phyloP scores from a whole-genome alignment of 2,113 vertebrate species.

The Caranx ignobilis region DNA sequence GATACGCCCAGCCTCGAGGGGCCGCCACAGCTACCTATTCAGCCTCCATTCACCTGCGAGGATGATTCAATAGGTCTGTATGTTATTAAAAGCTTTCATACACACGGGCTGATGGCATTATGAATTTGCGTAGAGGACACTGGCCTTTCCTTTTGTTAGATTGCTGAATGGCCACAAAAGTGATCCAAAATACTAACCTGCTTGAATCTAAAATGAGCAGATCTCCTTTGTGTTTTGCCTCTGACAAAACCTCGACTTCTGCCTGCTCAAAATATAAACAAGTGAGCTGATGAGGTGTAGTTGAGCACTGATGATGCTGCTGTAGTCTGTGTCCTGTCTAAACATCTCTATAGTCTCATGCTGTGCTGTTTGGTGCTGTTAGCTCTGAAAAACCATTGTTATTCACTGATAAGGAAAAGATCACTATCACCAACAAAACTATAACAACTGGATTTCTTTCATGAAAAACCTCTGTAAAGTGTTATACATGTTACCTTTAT shows the following conservation, averaged over 20 bases:
- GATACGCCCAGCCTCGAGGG: constrained; percentile 66
- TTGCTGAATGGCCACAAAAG: constrained; percentile 5
- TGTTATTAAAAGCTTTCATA: constrained; percentile 72
- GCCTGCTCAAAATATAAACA: constrained; percentile 24
- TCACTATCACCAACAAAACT: background rate
- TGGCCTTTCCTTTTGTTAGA: background rate
- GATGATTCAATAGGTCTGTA: constrained; percentile 57
- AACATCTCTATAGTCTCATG: background rate
- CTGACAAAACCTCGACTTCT: background rate
- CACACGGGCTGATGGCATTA: constrained; percentile 31
- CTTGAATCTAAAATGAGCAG: background rate
- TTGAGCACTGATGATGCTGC: background rate
- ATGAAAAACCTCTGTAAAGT: no score
- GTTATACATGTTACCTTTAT: no score
- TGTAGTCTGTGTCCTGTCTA: background rate
- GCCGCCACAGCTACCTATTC: constrained; percentile 65
- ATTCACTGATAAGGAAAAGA: background rate
- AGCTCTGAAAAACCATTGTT: background rate
- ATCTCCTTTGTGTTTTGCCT: background rate
- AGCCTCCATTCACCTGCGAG: constrained; percentile 70
- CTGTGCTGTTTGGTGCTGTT: background rate
- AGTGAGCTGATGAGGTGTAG: background rate
- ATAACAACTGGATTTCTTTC: background rate
- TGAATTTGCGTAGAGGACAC: constrained; percentile 47
- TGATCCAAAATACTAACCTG: background rate